Evolutionary conservation across 2,888 invertebrate species (phyloP).

Genomic region (Morpho achilles): DNA sequence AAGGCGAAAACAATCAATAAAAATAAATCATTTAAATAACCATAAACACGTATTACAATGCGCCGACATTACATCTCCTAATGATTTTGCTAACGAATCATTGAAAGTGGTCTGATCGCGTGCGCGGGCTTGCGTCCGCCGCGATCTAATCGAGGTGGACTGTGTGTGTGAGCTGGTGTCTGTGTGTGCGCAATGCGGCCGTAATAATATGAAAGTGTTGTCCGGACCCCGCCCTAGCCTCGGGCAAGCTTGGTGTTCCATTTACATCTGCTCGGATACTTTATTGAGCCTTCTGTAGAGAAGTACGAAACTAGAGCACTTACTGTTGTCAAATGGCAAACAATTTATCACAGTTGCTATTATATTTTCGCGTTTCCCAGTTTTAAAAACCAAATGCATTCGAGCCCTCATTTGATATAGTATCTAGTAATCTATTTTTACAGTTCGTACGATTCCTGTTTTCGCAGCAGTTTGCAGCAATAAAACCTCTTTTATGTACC

Average conservation of each 20-base stretch:
- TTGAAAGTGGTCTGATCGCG: constrained; percentile 77
- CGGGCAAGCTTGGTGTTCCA: constrained; percentile 67
- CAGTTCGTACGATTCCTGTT: too few relatives aligned
- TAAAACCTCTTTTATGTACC: too few relatives aligned
- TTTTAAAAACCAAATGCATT: too few relatives aligned
- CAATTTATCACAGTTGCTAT: too few relatives aligned
- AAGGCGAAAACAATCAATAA: constrained; percentile 79
- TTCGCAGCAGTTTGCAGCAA: too few relatives aligned
- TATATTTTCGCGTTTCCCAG: too few relatives aligned
- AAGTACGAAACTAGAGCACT: constrained; percentile 26
- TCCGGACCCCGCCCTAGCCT: constrained; percentile 76
- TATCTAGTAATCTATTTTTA: too few relatives aligned
- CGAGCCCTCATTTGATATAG: too few relatives aligned
- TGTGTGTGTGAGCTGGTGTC: constrained; percentile 35
- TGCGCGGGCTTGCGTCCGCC: constrained; percentile 49
- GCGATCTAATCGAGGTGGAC: constrained; percentile 39
- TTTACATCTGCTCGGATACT: constrained; percentile 76
- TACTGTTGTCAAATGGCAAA: constrained; percentile 17
- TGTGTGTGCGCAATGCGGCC: constrained; percentile 54
- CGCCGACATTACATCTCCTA: constrained; percentile 77
- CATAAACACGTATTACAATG: constrained; percentile 78
- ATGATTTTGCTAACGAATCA: constrained; percentile 80
- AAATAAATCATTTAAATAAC: constrained; percentile 80
- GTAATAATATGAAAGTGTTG: constrained; percentile 78
- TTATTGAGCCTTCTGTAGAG: constrained; percentile 69